These are phyloP conservation scores for Rhamphomyia laevipes DNA, from an alignment of 2,888 invertebrate species.

Conservation along the genomic window DNA sequence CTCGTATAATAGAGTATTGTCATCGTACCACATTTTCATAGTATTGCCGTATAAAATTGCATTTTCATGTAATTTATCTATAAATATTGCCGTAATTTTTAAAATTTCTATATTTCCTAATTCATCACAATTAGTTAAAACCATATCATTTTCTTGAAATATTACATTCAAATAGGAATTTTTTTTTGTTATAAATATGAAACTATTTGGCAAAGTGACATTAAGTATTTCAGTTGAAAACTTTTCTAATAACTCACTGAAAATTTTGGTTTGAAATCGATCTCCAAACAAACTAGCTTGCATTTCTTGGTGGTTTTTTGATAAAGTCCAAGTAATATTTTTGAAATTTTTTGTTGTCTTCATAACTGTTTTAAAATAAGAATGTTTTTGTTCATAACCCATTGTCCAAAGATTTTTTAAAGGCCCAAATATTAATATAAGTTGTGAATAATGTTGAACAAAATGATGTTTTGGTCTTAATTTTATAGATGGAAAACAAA, in stretches of 20 bases:
- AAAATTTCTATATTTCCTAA: neutral
- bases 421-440: conserved; percentile 10
- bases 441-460: conserved; percentile 12
- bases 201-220: neutral
- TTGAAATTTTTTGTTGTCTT: conserved; percentile 16
- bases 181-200: neutral
- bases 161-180: neutral
- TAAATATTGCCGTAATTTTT: neutral
- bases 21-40: conserved; percentile 4
- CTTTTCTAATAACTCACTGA: neutral
- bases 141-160: neutral
- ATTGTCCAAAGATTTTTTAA: conserved; percentile 12
- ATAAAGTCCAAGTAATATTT: conserved; percentile 6
- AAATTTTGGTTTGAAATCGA: neutral
- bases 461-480: conserved; percentile 15
- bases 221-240: neutral
- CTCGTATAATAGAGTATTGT: neutral
- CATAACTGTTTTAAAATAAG: conserved; percentile 16
- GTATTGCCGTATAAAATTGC: conserved; percentile 1
- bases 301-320: neutral
- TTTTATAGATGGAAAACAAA: conserved; percentile 8
- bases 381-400: conserved; percentile 21
- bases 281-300: conserved; percentile 2
- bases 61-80: neutral
- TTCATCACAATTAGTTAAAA: neutral